Evolutionary conservation across 2,113 vertebrate genomes (phyloP).

Genomic region (Mormyrus iriodes): DNA sequence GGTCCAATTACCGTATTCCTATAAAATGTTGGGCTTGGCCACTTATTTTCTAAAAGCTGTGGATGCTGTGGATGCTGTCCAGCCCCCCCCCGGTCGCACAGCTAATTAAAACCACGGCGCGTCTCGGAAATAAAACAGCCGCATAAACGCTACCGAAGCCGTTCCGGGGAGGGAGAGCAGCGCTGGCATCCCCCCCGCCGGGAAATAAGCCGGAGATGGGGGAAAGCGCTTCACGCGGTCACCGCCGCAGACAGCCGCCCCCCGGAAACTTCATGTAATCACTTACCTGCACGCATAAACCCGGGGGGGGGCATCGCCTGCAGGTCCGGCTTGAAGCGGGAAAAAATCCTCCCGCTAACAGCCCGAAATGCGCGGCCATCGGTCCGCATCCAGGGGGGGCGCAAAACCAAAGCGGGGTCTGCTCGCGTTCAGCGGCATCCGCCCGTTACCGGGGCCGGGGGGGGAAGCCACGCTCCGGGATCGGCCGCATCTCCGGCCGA

Average conservation of each 20-base stretch:
- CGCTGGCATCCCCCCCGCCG: not conserved
- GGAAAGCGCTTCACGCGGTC: not conserved
- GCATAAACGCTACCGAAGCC: not conserved
- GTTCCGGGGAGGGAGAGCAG: not conserved
- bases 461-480: not conserved
- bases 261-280: not conserved
- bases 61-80: not conserved
- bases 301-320: not conserved
- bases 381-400: not conserved
- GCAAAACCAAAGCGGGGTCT: not conserved
- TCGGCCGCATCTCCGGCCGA: not conserved
- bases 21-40: not conserved
- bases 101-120: not conserved
- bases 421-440: not conserved
- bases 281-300: not conserved
- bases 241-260: not conserved
- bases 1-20: not conserved
- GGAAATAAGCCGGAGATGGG: not conserved
- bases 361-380: not conserved
- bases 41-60: not conserved
- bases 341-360: not conserved
- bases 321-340: not conserved
- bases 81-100: not conserved
- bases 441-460: not conserved
- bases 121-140: not conserved